Percentiles rank a stretch among this genome's conserved stretches.
Evolutionary conservation across 2,113 vertebrate species (phyloP).

Genomic region (Melanostigma gelatinosum): DNA sequence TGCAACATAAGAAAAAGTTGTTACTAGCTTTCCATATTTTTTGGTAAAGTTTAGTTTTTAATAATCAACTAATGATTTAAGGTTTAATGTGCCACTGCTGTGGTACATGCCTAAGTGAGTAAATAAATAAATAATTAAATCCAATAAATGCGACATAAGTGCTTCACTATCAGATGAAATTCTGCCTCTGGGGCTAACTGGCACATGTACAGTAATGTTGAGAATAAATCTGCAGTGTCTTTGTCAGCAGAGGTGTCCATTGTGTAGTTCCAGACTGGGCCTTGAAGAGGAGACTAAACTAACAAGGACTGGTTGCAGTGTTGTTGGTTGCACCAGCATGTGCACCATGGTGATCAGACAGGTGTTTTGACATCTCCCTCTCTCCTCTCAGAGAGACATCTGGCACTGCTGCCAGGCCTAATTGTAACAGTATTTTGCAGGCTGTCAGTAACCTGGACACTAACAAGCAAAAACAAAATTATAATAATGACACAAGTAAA

Average conservation of each 20-base stretch:
- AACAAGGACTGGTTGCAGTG: conserved; percentile 73
- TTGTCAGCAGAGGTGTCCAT: conserved; percentile 47
- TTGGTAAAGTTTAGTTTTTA: not conserved
- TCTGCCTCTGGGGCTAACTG: not conserved
- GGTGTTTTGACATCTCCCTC: conserved; percentile 81
- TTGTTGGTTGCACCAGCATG: conserved; percentile 70
- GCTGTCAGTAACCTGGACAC: conserved; percentile 78
- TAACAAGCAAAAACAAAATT: conserved; percentile 77
- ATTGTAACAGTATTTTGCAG: conserved; percentile 78
- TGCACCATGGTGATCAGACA: conserved; percentile 78
- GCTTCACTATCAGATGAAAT: not conserved
- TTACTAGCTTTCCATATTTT: not conserved
- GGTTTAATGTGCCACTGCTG: not conserved
- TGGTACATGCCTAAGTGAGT: not conserved
- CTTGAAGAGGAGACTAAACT: conserved; percentile 66
- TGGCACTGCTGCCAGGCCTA: conserved; percentile 77
- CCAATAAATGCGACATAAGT: not conserved
- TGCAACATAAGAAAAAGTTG: too few relatives aligned
- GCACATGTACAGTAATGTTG: not conserved
- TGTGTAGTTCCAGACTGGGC: conserved; percentile 55
- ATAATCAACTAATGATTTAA: conserved; percentile 4
- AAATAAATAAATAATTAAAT: not conserved
- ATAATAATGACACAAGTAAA: conserved; percentile 66
- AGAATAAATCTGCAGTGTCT: conserved; percentile 16
- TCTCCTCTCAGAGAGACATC: conserved; percentile 79